These are phyloP conservation scores for Chamaetylas fuelleborni DNA, from an alignment of 2,113 vertebrate species.

Conservation along the genomic window DNA sequence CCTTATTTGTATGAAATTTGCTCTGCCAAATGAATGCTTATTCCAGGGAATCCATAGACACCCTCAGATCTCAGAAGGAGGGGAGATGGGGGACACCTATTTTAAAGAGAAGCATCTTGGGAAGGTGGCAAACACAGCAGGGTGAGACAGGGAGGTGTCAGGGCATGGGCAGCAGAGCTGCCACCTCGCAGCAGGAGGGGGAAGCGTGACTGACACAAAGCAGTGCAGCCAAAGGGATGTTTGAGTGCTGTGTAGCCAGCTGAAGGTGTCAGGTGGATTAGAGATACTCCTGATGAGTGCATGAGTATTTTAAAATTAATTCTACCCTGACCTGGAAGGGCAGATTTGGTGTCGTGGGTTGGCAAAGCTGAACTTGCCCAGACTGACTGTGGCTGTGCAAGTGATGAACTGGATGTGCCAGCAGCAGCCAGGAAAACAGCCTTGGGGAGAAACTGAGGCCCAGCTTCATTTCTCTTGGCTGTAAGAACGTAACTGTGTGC, in stretches of 20 bases:
- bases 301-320: not conserved
- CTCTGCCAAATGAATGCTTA: not conserved
- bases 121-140: not conserved
- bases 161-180: not conserved
- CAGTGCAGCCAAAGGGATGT: not conserved
- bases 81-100: not conserved
- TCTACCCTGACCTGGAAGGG: not conserved
- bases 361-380: not conserved
- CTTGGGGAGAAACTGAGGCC: not conserved
- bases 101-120: not conserved
- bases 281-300: not conserved
- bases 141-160: not conserved
- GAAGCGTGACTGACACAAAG: not conserved
- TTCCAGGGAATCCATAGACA: not conserved
- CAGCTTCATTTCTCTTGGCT: not conserved
- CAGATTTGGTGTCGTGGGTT: not conserved
- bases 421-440: not conserved
- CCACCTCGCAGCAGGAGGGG: not conserved
- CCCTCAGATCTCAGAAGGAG: not conserved
- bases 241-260: not conserved
- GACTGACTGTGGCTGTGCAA: fast-evolving
- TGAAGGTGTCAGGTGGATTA: not conserved
- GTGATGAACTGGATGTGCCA: not conserved
- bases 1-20: not conserved
- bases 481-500: not conserved